Evolutionary conservation across 2,113 vertebrate genomes (phyloP).

Genomic region (Hippocampus comes): DNA sequence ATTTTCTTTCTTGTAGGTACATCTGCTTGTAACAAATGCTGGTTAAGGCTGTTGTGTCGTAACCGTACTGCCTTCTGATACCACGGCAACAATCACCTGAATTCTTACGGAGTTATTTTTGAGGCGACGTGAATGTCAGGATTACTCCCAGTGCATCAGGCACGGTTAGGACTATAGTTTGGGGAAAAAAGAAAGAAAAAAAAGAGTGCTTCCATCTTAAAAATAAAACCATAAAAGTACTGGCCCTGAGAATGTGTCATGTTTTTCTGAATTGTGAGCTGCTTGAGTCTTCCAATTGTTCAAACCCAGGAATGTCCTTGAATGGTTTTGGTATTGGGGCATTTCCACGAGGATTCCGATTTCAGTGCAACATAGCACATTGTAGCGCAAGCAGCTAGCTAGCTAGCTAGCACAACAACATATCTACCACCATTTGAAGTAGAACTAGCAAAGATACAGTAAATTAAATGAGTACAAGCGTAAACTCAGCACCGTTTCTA

Average conservation of each 20-base stretch:
- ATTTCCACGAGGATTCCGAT: constrained; percentile 43
- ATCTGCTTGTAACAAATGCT: constrained; percentile 35
- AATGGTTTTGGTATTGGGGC: constrained; percentile 25
- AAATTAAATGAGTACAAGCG: constrained; percentile 52
- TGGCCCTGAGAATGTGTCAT: constrained; percentile 58
- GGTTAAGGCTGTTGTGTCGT: constrained; percentile 63
- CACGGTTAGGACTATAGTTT: constrained; percentile 22
- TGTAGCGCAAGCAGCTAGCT: constrained; percentile 64
- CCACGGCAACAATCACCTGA: constrained; percentile 57
- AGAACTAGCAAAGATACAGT: constrained; percentile 57
- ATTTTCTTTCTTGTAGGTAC: constrained; percentile 41
- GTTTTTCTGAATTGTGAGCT: constrained; percentile 13
- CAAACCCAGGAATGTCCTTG: constrained; percentile 6
- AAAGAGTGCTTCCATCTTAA: constrained; percentile 23
- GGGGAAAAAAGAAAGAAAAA: constrained; percentile 8
- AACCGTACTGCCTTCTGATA: constrained; percentile 27
- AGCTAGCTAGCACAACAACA: constrained; percentile 55
- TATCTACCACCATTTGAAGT: constrained; percentile 57
- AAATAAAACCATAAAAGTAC: constrained; percentile 15
- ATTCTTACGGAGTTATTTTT: constrained; percentile 36
- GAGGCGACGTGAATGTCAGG: constrained; percentile 24
- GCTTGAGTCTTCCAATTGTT: constrained; percentile 13
- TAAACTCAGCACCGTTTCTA: constrained; percentile 40
- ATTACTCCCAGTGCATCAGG: constrained; percentile 56
- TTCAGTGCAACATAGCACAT: constrained; percentile 60